These are phyloP conservation scores for Oceanites oceanicus DNA, from an alignment of 2,113 vertebrate genomes.

Conservation along the genomic window DNA sequence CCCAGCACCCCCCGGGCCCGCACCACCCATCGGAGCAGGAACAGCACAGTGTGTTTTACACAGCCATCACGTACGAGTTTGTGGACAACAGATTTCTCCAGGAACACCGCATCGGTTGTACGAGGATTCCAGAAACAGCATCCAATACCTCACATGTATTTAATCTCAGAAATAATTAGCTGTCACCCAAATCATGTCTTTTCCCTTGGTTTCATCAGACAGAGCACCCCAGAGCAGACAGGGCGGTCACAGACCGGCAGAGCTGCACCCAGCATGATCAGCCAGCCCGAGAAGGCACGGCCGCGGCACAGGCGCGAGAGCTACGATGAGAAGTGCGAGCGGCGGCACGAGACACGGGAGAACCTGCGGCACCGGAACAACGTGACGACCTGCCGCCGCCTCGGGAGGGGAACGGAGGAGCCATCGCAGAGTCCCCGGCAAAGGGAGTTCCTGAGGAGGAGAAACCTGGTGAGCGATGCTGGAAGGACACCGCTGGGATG, in stretches of 20 bases:
- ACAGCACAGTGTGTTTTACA: fast-evolving
- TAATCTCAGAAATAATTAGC: fast-evolving
- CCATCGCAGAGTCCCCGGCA: slow-evolving; percentile 42
- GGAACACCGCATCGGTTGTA: neutral
- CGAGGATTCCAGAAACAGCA: fast-evolving
- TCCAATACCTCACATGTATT: fast-evolving
- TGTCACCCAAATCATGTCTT: fast-evolving
- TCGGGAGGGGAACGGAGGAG: neutral
- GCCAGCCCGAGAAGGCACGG: neutral
- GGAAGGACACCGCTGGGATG: neutral
- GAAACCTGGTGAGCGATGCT: slow-evolving; percentile 14
- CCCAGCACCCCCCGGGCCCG: neutral
- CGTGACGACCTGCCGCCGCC: slow-evolving; percentile 43
- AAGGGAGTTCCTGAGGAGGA: slow-evolving; percentile 69
- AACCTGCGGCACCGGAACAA: slow-evolving; percentile 33
- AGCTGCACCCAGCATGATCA: slow-evolving; percentile 12
- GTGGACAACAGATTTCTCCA: too few species aligned
- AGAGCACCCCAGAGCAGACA: neutral
- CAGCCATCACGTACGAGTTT: fast-evolving
- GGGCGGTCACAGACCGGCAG: neutral
- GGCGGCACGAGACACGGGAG: slow-evolving; percentile 66
- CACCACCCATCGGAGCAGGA: neutral
- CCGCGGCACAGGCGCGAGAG: slow-evolving; percentile 52
- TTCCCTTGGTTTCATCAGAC: neutral
- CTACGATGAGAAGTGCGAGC: slow-evolving; percentile 73